Evolutionary conservation across 2,797 vertebrate species (phyloP).

Genomic region (Malacoctenus gilli): DNA sequence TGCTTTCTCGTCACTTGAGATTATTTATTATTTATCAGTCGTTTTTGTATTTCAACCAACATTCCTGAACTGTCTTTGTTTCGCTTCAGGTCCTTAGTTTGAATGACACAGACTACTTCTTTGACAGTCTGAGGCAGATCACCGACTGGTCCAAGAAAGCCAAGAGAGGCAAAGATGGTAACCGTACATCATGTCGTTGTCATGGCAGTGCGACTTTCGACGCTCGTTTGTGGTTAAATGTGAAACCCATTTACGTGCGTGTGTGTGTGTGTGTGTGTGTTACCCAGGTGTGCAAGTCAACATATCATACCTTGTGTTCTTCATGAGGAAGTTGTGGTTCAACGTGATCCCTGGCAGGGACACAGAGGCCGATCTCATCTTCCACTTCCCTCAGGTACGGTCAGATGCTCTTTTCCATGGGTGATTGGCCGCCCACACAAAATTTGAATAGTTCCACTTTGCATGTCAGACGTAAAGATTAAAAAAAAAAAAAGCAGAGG

Average conservation of each 20-base stretch:
- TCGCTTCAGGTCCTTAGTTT: slow-evolving; percentile 89
- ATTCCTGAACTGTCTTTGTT: slow-evolving; percentile 6
- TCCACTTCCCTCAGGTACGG: slow-evolving; percentile 95
- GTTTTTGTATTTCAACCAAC: not conserved
- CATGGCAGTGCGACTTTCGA: not conserved
- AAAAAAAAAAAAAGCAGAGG: no score
- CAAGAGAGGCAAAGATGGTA: slow-evolving; percentile 89
- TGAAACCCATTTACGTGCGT: not conserved
- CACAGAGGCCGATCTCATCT: slow-evolving; percentile 87
- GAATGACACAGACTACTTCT: slow-evolving; percentile 94
- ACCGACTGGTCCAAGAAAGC: slow-evolving; percentile 89
- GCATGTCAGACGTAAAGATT: no score
- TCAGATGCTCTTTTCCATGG: slow-evolving; percentile 31
- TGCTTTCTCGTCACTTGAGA: no score
- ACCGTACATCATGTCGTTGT: not conserved
- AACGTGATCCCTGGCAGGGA: slow-evolving; percentile 91
- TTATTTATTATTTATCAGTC: no score
- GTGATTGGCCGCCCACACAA: slow-evolving; percentile 1
- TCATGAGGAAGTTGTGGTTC: slow-evolving; percentile 98
- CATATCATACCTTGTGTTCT: slow-evolving; percentile 87
- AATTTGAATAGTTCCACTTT: no score
- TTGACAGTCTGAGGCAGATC: slow-evolving; percentile 91
- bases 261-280: slow-evolving; percentile 18
- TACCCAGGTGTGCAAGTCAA: slow-evolving; percentile 73
- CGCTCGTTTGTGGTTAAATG: not conserved